Evolutionary conservation across 2,113 vertebrate species (phyloP).

Genomic region (Alethe diademata): DNA sequence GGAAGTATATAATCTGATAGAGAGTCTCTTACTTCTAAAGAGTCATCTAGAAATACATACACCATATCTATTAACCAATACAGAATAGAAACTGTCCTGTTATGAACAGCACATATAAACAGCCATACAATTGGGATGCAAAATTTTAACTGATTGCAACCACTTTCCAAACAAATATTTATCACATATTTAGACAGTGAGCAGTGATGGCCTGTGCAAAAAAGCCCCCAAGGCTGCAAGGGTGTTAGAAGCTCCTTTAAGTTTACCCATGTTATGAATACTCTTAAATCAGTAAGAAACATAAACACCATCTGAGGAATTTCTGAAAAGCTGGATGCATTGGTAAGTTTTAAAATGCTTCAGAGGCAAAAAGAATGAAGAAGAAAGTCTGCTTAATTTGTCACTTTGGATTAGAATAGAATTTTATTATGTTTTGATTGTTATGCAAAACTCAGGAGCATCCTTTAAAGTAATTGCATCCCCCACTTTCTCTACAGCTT

Average conservation of each 20-base stretch:
- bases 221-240: not conserved
- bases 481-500: not conserved
- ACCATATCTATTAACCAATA: not conserved
- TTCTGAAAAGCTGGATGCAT: not conserved
- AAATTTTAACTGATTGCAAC: not conserved
- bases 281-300: not conserved
- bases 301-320: not conserved
- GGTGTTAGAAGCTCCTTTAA: not conserved
- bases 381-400: not conserved
- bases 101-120: not conserved
- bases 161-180: not conserved
- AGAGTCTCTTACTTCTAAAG: not conserved
- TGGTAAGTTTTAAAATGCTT: not conserved
- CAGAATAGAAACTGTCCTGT: not conserved
- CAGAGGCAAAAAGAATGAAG: not conserved
- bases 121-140: not conserved
- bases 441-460: not conserved
- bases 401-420: not conserved
- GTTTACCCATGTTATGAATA: not conserved
- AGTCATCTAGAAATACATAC: not conserved
- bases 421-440: not conserved
- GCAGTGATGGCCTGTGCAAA: not conserved
- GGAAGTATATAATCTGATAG: not conserved
- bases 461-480: not conserved
- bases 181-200: not conserved